Evolutionary conservation across 2,888 invertebrate genomes (phyloP), one percentile per base, ranked within the genome.

Genomic region (Diarsia rubi): DNA sequence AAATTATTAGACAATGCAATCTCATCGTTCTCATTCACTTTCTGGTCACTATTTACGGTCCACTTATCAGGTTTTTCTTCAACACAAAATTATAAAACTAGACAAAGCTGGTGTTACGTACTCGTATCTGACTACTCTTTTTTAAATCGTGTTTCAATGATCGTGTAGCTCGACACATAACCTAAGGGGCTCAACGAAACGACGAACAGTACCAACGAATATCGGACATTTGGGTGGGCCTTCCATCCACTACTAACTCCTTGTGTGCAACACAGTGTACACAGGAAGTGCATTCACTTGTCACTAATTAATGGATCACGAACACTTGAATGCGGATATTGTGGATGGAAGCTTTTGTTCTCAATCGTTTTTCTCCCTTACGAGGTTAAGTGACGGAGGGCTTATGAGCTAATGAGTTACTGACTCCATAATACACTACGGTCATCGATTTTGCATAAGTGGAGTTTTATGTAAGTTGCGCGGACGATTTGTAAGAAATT

Each of bases 211-310:
- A 37, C 37, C 37, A 37, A 37, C 3, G 37, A 37, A 37, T n/a
- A n/a, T n/a, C 4, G 37, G 37, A 37, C 37, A 37, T 37, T 37
- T 37, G 37, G 37, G 37, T 37, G 6, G 37, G 37, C 37, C 16
- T 37, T 82, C 73, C 81, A 76, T 69, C 44, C 0, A 0, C 24
- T 77, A 31, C 24, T 9, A 63, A 60, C 24, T 82, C 69, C 44
- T 11, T 67, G 63, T 9, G 0, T 2, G 9, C 16, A 57, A 65
- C 70, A 73, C 69, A 63, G 75, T 76, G 79, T 78, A 84, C 83
- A 83, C 85, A 87, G 86, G 86, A 89, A 90, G 88, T 92, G 93
- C 91, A 92, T 88, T 89, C 89, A 86, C 88, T 88, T 88, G 90
- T 84, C 86, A 85, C 88, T 92, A 91, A 93, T 93, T 92, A 91